Conservation (phyloP, 2,797 vertebrate genomes). For the Sciaenops ocellatus region DNA sequence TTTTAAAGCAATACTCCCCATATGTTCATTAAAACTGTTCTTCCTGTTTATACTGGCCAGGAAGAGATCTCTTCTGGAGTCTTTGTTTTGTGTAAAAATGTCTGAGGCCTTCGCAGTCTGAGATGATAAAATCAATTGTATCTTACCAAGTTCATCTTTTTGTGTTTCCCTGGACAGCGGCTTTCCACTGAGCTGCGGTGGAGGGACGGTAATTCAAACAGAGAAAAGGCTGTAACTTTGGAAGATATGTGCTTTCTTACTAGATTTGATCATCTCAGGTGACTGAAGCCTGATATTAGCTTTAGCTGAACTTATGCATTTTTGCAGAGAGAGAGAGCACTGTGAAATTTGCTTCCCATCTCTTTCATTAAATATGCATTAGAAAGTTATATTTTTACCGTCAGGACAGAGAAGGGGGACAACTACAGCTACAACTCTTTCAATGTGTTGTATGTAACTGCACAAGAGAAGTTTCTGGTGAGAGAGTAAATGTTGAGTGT, state of each 20-base stretch:
- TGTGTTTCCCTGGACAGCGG: background rate
- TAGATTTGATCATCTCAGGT: background rate
- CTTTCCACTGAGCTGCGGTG: background rate
- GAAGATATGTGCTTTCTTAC: background rate
- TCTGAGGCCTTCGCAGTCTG: background rate
- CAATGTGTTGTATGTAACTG: background rate
- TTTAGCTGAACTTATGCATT: background rate
- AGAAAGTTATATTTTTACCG: background rate
- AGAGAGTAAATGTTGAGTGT: background rate
- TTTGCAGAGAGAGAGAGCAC: background rate
- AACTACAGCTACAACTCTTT: background rate
- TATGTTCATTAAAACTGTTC: no score
- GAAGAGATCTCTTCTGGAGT: no score
- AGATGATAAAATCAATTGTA: background rate
- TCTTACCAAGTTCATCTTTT: background rate
- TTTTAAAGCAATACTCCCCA: background rate
- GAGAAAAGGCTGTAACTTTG: background rate
- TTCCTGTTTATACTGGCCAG: no score
- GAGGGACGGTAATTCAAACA: background rate
- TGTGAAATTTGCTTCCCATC: background rate
- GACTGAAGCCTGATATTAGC: background rate
- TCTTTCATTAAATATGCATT: background rate
- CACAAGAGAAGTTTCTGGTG: background rate
- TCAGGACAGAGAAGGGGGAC: background rate
- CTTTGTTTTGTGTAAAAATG: no score